Conservation (phyloP, 2,888 invertebrate genomes). For the Subacronicta megacephala region DNA sequence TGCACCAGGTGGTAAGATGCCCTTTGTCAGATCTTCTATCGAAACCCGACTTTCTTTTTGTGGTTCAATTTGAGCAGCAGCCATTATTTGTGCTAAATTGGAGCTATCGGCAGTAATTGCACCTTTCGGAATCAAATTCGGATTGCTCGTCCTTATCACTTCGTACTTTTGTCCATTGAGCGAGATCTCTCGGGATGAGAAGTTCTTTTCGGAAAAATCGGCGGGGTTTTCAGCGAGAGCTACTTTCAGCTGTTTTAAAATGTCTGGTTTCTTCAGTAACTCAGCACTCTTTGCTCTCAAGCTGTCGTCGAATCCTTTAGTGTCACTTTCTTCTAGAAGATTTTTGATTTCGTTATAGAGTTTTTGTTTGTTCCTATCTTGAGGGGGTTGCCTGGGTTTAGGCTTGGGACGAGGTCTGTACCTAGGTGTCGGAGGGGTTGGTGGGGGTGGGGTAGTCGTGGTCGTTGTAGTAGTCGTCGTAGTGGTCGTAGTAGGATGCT, state of each 20-base stretch:
- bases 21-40: slow-evolving; percentile 94
- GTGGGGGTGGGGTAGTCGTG: slow-evolving; percentile 78
- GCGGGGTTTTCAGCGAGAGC: slow-evolving; percentile 92
- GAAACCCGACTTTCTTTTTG: slow-evolving; percentile 91
- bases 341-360: slow-evolving; percentile 90
- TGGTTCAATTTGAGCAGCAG: slow-evolving; percentile 76
- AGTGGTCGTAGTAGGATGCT: slow-evolving; percentile 92
- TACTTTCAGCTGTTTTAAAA: slow-evolving; percentile 93
- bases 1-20: slow-evolving; percentile 93
- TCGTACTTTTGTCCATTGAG: slow-evolving; percentile 94
- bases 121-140: slow-evolving; percentile 91
- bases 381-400: slow-evolving; percentile 80
- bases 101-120: slow-evolving; percentile 86
- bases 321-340: slow-evolving; percentile 88
- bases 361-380: slow-evolving; percentile 89
- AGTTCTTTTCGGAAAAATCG: slow-evolving; percentile 91
- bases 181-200: slow-evolving; percentile 93
- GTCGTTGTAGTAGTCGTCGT: slow-evolving; percentile 92
- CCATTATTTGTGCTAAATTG: slow-evolving; percentile 79
- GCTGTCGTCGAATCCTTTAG: slow-evolving; percentile 88
- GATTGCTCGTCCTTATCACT: slow-evolving; percentile 92
- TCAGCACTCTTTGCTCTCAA: slow-evolving; percentile 87
- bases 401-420: slow-evolving; percentile 76
- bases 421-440: slow-evolving; percentile 74
- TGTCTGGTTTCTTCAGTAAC: slow-evolving; percentile 91